Evolutionary conservation across 2,797 vertebrate genomes (phyloP).

Genomic region (Tamandua tetradactyla): DNA sequence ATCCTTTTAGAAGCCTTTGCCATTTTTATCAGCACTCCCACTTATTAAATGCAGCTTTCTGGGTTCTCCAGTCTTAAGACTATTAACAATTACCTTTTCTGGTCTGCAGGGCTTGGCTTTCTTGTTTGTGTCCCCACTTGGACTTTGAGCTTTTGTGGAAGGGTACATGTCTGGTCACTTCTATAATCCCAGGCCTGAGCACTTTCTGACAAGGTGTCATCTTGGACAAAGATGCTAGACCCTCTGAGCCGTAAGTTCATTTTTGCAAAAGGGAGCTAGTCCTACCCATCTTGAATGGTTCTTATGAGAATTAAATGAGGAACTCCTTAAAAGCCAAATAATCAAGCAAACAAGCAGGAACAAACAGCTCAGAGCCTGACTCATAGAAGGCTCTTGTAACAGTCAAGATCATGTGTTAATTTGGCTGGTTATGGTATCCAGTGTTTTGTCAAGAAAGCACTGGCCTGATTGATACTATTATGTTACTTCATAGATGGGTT

Average conservation of each 20-base stretch:
- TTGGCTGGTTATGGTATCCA: too few species aligned
- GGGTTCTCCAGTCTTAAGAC: background rate
- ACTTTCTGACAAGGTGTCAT: background rate
- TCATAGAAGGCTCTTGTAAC: background rate
- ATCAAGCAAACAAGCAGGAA: background rate
- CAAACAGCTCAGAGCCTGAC: background rate
- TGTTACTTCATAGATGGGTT: too few species aligned
- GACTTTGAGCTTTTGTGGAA: too few species aligned
- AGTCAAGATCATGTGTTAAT: too few species aligned
- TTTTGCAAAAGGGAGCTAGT: background rate
- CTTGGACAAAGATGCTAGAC: background rate
- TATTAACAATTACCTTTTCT: background rate
- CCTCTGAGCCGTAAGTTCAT: background rate
- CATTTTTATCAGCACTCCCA: background rate
- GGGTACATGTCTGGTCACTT: background rate
- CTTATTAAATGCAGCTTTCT: background rate
- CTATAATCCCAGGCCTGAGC: background rate
- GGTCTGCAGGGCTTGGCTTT: background rate
- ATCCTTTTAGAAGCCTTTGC: background rate
- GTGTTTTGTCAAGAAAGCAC: too few species aligned
- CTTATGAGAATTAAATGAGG: constrained; percentile 2
- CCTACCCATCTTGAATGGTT: background rate
- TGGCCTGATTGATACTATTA: too few species aligned
- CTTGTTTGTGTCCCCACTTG: background rate
- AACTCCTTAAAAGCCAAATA: background rate